A percentile compares a stretch with the other conserved stretches of the same genome.
phyloP scores from a whole-genome alignment of 53 echinoderm and acorn worm genomes.

The Hippasteria phrygiana region DNA sequence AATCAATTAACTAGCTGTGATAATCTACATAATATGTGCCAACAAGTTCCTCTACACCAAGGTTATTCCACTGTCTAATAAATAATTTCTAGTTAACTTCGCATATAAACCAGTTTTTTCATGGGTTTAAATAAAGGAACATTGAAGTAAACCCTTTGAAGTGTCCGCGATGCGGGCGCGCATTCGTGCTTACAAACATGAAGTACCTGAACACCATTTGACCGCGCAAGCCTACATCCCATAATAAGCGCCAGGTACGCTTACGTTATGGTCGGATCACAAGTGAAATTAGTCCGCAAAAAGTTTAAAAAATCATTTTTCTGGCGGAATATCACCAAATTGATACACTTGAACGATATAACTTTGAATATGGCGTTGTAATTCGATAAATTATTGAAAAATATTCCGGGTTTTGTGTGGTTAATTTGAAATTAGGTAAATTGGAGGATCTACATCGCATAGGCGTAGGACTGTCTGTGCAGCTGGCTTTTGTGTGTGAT shows the following conservation, averaged over 20 bases:
- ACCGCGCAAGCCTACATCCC: slow-evolving; percentile 37
- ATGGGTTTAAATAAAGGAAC: too few species aligned
- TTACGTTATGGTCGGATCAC: slow-evolving; percentile 55
- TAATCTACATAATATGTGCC: too few species aligned
- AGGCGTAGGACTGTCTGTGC: slow-evolving; percentile 61
- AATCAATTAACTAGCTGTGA: too few species aligned
- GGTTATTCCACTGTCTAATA: too few species aligned
- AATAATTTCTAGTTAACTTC: too few species aligned
- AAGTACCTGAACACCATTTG: neutral
- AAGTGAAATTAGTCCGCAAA: slow-evolving; percentile 36
- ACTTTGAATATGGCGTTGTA: neutral
- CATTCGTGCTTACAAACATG: slow-evolving; percentile 43
- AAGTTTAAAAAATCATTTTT: slow-evolving; percentile 39
- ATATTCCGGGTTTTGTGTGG: neutral
- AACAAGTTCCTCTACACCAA: too few species aligned
- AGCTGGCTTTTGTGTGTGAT: slow-evolving; percentile 44
- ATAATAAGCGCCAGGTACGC: slow-evolving; percentile 55
- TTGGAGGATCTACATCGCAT: slow-evolving; percentile 7
- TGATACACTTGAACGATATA: neutral
- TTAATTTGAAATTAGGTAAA: neutral
- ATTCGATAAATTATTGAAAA: neutral
- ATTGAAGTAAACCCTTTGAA: too few species aligned
- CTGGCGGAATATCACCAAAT: neutral
- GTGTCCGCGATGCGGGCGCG: too few species aligned
- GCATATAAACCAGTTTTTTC: too few species aligned